A percentile compares a stretch with the other conserved stretches of the same genome.
These are phyloP conservation scores for Martes martes DNA, from an alignment of 2,113 vertebrate genomes.

Conservation along the genomic window DNA sequence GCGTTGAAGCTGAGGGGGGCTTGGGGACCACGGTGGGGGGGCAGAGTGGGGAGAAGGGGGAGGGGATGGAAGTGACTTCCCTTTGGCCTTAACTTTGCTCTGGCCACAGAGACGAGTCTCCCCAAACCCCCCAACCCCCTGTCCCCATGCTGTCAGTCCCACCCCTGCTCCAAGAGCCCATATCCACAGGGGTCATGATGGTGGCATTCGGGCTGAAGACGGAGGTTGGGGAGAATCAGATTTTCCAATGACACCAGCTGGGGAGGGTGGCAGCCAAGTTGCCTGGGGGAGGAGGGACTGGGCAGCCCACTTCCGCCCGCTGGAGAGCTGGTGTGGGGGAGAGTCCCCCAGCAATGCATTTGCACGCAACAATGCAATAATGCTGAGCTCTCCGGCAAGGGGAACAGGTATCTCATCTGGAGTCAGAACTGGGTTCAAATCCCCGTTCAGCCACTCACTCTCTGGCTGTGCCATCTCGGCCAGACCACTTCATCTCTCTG, in stretches of 20 bases:
- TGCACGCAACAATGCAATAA: fast-evolving
- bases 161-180: not conserved
- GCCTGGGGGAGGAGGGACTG: not conserved
- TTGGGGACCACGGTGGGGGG: not conserved
- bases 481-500: not conserved
- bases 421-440: not conserved
- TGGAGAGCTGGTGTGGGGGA: not conserved
- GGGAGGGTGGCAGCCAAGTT: not conserved
- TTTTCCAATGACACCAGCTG: not conserved
- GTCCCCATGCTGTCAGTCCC: not conserved
- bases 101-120: not conserved
- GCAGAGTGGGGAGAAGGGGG: not conserved
- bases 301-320: not conserved
- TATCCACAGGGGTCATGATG: not conserved
- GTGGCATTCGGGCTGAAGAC: not conserved
- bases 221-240: not conserved
- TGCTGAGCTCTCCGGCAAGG: not conserved
- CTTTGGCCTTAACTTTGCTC: not conserved
- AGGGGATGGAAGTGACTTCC: not conserved
- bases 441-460: fast-evolving
- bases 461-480: not conserved
- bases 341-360: fast-evolving
- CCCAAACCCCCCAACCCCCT: too few relatives aligned
- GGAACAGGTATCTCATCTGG: not conserved
- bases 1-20: conserved; percentile 60